Percentiles rank a stretch among this genome's conserved stretches.
Evolutionary conservation across 2,797 vertebrate species (phyloP).

Genomic region (Trichosurus vulpecula): DNA sequence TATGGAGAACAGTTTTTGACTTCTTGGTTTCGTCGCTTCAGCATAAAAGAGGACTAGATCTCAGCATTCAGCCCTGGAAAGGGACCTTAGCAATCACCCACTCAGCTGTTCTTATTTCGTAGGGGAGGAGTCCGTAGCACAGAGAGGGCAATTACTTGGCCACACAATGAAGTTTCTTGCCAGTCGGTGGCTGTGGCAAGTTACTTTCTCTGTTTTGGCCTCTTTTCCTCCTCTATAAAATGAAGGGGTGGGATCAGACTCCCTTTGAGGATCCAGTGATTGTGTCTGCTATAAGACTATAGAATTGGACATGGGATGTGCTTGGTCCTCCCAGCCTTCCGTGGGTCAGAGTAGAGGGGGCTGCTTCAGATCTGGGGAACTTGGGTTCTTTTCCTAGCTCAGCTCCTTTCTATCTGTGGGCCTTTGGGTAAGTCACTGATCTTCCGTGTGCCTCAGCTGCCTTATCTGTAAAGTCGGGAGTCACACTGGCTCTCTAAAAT

Average conservation of each 20-base stretch:
- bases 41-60: neutral
- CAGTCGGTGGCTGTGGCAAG: neutral
- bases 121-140: neutral
- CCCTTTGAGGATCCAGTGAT: neutral
- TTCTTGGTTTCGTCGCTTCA: neutral
- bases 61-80: neutral
- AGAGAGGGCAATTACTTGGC: neutral
- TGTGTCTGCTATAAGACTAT: too few species aligned
- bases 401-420: too few species aligned
- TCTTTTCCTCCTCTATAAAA: too few species aligned
- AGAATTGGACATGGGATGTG: too few species aligned
- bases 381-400: too few species aligned
- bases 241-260: too few species aligned
- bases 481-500: neutral
- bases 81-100: neutral
- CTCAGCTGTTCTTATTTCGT: neutral
- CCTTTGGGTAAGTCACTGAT: too few species aligned
- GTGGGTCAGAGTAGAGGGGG: neutral
- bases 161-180: neutral
- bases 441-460: too few species aligned
- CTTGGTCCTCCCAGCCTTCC: neutral
- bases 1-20: neutral
- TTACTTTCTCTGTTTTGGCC: too few species aligned
- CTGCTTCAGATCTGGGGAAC: too few species aligned
- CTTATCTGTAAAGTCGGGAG: neutral